Evolutionary conservation across 2,113 vertebrate genomes (phyloP), one percentile per base, ranked within the genome.

Genomic region (Misgurnus anguillicaudatus): DNA sequence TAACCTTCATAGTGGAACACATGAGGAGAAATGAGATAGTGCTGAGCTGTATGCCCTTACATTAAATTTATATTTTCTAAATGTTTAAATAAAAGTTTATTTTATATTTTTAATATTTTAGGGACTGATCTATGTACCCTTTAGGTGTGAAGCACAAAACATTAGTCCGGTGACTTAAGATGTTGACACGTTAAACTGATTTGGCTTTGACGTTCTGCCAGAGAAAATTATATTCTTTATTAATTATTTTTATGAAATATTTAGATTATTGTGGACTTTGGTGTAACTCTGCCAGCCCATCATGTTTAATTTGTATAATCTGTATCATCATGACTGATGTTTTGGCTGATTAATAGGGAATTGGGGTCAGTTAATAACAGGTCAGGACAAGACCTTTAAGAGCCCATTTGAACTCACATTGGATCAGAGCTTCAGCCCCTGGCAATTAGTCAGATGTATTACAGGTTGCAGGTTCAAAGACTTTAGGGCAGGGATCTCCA

Each of bases 221-320:
- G n/a, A 10, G 38, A 31, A 55, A 72, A 41, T 57, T 36, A 17
- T 7, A 0, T 3, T 1, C 9, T 55, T 71, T 57, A 58, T 57
- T 45, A 45, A 10, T 45, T 45, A 9, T 10, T 45, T 45, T 9
- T 0, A 45, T 45, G 42, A 45, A 10, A 45, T 45, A 45, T 45
- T 51, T 45, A 48, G 9, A 70, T 7, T 36, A 53, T 51, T 11
- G 48, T 14, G 42, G 31, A 38, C 13, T 73, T 13, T 13, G 19
- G 19, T 45, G 31, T 4, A 74, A 61, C 13, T 8, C 36, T 57
- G 38, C 57, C 36, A 74, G 71, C 13, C 21, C 4, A 61, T 74
- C 45, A 45, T 74, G 57, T 61, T 74, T 7, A 74, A 61, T 74
- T 45, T 45, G 71, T 74, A 47, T 74, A 61, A 62, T 47, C 57